Evolutionary conservation across 1,140 invertebrate genomes (phyloP).

Genomic region (Musca domestica): DNA sequence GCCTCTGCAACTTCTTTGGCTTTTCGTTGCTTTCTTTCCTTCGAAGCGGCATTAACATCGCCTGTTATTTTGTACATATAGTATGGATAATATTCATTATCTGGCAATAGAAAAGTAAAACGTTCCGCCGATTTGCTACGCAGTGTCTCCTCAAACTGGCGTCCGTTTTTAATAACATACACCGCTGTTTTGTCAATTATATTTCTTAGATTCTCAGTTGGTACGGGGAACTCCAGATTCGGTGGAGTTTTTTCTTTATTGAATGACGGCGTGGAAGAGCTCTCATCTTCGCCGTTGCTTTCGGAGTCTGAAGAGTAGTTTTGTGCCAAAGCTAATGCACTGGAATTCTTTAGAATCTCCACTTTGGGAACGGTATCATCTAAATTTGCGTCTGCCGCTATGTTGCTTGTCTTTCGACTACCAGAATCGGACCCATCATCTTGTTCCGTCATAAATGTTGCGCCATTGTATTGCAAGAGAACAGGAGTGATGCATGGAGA

Average conservation of each 20-base stretch:
- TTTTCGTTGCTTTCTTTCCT: conserved; percentile 46
- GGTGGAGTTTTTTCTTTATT: conserved; percentile 30
- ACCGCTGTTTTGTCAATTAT: conserved; percentile 95
- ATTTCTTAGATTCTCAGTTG: conserved; percentile 76
- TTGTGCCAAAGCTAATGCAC: conserved; percentile 60
- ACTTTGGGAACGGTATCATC: conserved; percentile 35
- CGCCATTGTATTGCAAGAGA: conserved; percentile 45
- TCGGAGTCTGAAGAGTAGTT: conserved; percentile 60
- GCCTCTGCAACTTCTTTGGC: conserved; percentile 41
- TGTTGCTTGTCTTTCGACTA: conserved; percentile 5
- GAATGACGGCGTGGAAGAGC: background rate
- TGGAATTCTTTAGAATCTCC: conserved; percentile 52
- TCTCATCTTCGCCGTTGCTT: conserved; percentile 45
- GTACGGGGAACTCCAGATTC: conserved; percentile 59
- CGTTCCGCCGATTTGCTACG: conserved; percentile 81
- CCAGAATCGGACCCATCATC: conserved; percentile 21
- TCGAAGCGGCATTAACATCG: conserved; percentile 46
- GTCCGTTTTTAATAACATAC: conserved; percentile 92
- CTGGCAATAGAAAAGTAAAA: conserved; percentile 76
- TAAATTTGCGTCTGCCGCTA: conserved; percentile 6
- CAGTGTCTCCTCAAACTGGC: conserved; percentile 87
- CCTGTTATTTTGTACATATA: conserved; percentile 64
- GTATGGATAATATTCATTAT: conserved; percentile 73
- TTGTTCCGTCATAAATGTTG: conserved; percentile 34
- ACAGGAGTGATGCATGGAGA: conserved; percentile 36